Evolutionary conservation across 1,140 invertebrate species (phyloP).

Genomic region (Drosophila simulans): DNA sequence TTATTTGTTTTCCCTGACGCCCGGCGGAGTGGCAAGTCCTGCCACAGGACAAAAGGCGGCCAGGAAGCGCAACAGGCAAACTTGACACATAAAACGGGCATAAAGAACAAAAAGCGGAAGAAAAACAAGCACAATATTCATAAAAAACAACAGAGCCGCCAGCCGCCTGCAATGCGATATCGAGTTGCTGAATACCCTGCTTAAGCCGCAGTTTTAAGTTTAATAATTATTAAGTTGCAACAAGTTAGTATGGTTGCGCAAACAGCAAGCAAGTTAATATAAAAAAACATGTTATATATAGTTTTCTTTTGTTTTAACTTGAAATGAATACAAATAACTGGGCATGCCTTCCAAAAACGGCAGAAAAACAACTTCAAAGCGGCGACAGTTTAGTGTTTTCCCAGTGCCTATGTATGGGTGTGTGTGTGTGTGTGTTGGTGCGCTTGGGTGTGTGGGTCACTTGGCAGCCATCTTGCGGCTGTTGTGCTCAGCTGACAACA

Average conservation of each 20-base stretch:
- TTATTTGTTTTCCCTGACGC: conserved; percentile 23
- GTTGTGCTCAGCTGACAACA: conserved; percentile 53
- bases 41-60: conserved; percentile 34
- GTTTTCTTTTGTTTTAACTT: too few species aligned
- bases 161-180: background rate
- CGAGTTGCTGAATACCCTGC: background rate
- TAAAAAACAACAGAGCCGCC: conserved; percentile 5
- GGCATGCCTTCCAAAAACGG: conserved; percentile 1
- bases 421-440: conserved; percentile 6
- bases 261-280: too few species aligned
- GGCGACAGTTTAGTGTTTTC: conserved; percentile 49
- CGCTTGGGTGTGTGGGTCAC: conserved; percentile 7
- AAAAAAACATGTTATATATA: too few species aligned
- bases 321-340: too few species aligned
- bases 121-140: conserved; percentile 38
- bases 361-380: conserved; percentile 31
- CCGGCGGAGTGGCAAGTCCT: conserved; percentile 31
- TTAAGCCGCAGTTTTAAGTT: background rate
- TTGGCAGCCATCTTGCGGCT: conserved; percentile 43
- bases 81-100: conserved; percentile 58
- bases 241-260: too few species aligned
- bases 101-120: conserved; percentile 16
- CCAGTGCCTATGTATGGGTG: conserved; percentile 1
- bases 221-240: too few species aligned
- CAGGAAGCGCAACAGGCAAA: conserved; percentile 69